phyloP scores from a whole-genome alignment of 2,113 vertebrate species.

The Brienomyrus brachyistius region DNA sequence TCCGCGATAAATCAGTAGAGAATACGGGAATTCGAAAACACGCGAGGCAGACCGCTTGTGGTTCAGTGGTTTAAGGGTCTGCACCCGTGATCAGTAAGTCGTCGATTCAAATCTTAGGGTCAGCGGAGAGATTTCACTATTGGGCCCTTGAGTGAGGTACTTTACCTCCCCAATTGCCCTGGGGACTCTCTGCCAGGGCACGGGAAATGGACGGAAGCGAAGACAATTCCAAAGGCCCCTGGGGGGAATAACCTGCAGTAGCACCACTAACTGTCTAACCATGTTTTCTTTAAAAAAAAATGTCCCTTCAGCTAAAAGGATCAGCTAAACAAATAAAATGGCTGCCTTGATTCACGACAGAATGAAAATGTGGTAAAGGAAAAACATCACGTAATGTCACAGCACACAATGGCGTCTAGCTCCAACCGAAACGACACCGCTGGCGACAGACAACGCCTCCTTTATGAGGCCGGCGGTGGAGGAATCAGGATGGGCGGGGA shows the following conservation, averaged over 20 bases:
- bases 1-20: conserved; percentile 24
- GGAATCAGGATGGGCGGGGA: neutral
- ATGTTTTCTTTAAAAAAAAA: too few relatives aligned
- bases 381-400: neutral
- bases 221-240: neutral
- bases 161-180: neutral
- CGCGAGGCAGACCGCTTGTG: conserved; percentile 7
- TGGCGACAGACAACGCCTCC: neutral
- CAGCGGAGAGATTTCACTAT: neutral
- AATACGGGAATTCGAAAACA: conserved; percentile 21
- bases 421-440: neutral
- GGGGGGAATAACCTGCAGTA: neutral
- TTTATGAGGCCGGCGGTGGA: neutral
- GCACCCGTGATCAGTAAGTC: neutral
- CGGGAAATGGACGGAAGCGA: neutral
- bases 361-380: neutral
- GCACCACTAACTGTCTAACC: neutral
- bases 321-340: neutral
- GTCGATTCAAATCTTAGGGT: neutral
- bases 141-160: neutral
- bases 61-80: neutral
- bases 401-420: neutral
- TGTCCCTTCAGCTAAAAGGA: neutral
- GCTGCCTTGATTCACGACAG: neutral
- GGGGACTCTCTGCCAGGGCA: neutral